phyloP scores from a whole-genome alignment of 2,888 invertebrate species.

The Lomographa bimaculata region DNA sequence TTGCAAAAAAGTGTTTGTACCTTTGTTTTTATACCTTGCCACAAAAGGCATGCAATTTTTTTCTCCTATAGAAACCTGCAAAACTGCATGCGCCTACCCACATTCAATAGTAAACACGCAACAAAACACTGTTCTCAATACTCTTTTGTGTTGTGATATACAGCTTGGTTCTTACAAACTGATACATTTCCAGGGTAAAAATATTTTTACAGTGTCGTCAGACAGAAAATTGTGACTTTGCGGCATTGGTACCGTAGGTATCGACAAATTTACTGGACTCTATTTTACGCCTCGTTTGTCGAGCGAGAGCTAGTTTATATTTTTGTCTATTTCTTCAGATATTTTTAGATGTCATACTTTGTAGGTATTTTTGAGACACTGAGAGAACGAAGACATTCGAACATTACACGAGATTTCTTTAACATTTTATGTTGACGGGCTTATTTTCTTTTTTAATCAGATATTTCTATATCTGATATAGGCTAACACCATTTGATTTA shows the following conservation, averaged over 20 bases:
- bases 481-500: no score
- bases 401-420: no score
- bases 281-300: constrained; percentile 10
- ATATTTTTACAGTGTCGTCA: constrained; percentile 1
- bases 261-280: constrained; percentile 7
- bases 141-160: constrained; percentile 1
- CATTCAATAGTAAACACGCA: no score
- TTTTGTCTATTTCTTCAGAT: no score
- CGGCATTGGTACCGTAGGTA: constrained; percentile 1
- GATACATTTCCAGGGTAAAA: constrained; percentile 4
- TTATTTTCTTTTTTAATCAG: no score
- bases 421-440: background rate
- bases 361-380: no score
- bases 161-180: constrained; percentile 2
- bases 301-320: constrained; percentile 1
- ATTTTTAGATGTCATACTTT: no score
- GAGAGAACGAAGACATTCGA: no score
- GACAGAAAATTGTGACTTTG: constrained; percentile 2
- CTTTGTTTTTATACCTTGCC: no score
- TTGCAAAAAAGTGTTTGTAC: no score
- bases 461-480: no score
- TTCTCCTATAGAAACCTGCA: background rate
- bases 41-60: background rate
- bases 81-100: background rate
- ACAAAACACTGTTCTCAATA: no score